Base-by-base conservation (phyloP, 2,113 vertebrate genomes). In the Ptilorrhoa leucosticta region DNA sequence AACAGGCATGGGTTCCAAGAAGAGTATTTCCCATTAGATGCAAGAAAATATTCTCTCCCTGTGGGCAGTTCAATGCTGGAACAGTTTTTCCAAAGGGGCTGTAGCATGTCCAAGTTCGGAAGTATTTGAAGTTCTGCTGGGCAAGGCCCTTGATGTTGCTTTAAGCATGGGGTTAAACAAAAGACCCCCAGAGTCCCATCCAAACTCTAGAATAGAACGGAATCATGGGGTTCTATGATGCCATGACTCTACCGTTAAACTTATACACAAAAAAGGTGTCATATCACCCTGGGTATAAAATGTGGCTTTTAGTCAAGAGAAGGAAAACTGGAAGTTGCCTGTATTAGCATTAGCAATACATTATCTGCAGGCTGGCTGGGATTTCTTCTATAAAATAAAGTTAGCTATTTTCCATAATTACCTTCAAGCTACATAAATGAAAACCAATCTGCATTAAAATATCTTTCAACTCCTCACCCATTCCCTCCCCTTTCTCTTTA, bases 1-100 rank as follows among this genome's bases (percentile, higher is more conserved):
- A 84, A 69, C 10, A 75, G 11, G 2, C 22, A 53, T 0, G 0
- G 8, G 7, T 39, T 72, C 45, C 18, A 22, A 30, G 2, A 44
- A 40, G 15, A 16, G 2, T 19, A 73, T 57, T 86, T 92, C 22
- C 26, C 73, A 2, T 16, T 28, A 65, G 5, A 42, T 21, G 24
- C 0, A 54, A 47, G 16, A 70, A 89, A 84, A 66, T 1, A 14
- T 78, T 66, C 83, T 54, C 33, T 57, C 15, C 6, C 2, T 47
- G 6, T 51, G 21, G 12, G 19, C 8, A 54, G 20, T 70, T 63
- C 30, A 75, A 0, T 1, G 0, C 10, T 61, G 44, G 28, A 81
- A 54, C 19, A 42, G 17, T 13, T 77, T 83, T 40, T 31, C 44
- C 20, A n/a, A 57, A 51, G 10, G 5, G 26, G 2, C n/a, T 87